Conservation (phyloP, 2,888 invertebrate genomes). For the Ptilodon capucinus region DNA sequence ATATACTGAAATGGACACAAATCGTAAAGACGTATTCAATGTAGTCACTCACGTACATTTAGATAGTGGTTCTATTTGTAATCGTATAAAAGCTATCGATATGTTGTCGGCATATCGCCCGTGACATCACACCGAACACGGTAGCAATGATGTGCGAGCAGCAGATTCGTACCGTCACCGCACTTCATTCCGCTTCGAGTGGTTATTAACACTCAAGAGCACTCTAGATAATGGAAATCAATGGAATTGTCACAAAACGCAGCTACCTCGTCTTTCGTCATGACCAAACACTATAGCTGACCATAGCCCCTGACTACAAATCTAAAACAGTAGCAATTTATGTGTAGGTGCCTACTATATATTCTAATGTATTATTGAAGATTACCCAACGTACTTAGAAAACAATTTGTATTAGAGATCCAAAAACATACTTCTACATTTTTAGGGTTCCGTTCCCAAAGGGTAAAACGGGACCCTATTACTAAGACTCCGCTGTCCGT, state of each 20-base stretch:
- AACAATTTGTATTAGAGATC: no score
- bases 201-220: constrained; percentile 75
- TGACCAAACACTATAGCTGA: constrained; percentile 35
- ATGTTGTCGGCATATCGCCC: constrained; percentile 43
- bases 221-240: constrained; percentile 80
- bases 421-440: no score
- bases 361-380: no score
- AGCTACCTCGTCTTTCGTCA: constrained; percentile 42
- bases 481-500: no score
- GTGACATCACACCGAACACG: constrained; percentile 60
- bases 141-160: constrained; percentile 48
- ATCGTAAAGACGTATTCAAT: background rate
- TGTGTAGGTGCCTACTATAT: no score
- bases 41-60: background rate
- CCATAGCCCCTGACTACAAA: constrained; percentile 11
- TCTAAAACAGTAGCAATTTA: background rate
- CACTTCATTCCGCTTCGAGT: constrained; percentile 59
- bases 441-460: no score
- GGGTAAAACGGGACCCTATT: no score
- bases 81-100: constrained; percentile 3
- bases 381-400: no score
- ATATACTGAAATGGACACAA: no score
- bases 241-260: constrained; percentile 66
- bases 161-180: constrained; percentile 55
- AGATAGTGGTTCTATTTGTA: background rate